A percentile compares a stretch with the other conserved stretches of the same genome.
Conservation (phyloP, 2,113 vertebrate genomes). For the Apeltes quadracus region DNA sequence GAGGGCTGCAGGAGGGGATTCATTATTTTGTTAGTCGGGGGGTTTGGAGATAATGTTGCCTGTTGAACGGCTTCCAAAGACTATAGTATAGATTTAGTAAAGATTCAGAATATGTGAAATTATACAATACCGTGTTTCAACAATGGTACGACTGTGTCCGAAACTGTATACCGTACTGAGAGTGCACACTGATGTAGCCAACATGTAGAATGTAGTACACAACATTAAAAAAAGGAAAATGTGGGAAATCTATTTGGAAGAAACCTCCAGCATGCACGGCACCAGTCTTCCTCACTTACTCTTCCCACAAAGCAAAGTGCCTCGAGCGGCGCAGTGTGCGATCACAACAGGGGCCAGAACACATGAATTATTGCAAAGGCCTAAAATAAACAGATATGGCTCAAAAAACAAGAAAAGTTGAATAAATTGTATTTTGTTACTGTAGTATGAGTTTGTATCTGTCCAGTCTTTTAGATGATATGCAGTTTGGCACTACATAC, state of each 20-base stretch:
- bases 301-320: not conserved
- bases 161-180: not conserved
- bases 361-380: not conserved
- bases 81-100: too few species aligned
- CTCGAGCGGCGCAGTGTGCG: not conserved
- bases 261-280: not conserved
- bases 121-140: constrained; percentile 4
- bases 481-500: not conserved
- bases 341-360: not conserved
- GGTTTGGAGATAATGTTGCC: constrained; percentile 30
- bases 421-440: not conserved
- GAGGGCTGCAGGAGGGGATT: constrained; percentile 42
- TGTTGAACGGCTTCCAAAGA: constrained; percentile 35
- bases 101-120: constrained; percentile 22
- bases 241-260: not conserved
- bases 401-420: not conserved
- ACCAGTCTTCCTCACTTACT: not conserved
- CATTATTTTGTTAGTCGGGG: constrained; percentile 34
- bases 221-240: too few species aligned
- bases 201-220: not conserved
- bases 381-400: not conserved
- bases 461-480: not conserved
- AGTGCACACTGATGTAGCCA: not conserved
- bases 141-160: not conserved
- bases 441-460: not conserved